A percentile compares a stretch with the other conserved stretches of the same genome.
These are phyloP conservation scores for Lamellibrachia luymesi DNA, from an alignment of 1,140 invertebrate genomes.

Conservation along the genomic window DNA sequence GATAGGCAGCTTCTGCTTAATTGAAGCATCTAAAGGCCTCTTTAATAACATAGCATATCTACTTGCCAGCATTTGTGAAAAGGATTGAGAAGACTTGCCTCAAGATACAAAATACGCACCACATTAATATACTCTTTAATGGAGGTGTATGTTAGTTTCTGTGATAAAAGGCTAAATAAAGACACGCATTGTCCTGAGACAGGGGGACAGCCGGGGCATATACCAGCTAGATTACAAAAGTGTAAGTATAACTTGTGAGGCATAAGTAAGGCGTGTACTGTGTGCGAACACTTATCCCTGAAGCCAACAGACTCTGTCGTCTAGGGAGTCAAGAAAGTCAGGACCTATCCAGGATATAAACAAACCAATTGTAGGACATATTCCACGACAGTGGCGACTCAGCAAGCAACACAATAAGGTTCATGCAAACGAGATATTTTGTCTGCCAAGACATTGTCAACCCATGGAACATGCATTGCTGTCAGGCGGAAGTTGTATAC, in stretches of 20 bases:
- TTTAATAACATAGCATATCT: background rate
- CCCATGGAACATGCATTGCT: background rate
- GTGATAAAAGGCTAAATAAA: background rate
- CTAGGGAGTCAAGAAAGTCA: background rate
- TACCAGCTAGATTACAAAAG: conserved; percentile 4
- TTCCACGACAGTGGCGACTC: background rate
- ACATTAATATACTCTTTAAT: conserved; percentile 11
- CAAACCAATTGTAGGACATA: conserved; percentile 1
- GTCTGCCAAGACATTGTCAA: conserved; percentile 1
- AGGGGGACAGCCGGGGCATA: background rate
- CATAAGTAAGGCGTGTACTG: background rate
- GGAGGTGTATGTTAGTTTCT: background rate
- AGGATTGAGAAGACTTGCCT: background rate
- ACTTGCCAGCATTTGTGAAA: background rate
- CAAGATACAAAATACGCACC: background rate
- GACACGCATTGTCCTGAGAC: background rate
- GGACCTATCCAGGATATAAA: background rate
- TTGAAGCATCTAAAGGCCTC: background rate
- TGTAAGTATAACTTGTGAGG: background rate
- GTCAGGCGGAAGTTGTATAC: conserved; percentile 11
- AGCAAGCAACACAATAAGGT: background rate
- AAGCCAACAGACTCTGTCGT: background rate
- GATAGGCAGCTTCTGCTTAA: conserved; percentile 7
- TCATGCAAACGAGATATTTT: conserved; percentile 11
- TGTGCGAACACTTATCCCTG: conserved; percentile 1